Percentiles rank a stretch among this genome's conserved stretches.
phyloP scores from a whole-genome alignment of 92 coral and sea anemone genomes.

The Chrysogorgia sp. region DNA sequence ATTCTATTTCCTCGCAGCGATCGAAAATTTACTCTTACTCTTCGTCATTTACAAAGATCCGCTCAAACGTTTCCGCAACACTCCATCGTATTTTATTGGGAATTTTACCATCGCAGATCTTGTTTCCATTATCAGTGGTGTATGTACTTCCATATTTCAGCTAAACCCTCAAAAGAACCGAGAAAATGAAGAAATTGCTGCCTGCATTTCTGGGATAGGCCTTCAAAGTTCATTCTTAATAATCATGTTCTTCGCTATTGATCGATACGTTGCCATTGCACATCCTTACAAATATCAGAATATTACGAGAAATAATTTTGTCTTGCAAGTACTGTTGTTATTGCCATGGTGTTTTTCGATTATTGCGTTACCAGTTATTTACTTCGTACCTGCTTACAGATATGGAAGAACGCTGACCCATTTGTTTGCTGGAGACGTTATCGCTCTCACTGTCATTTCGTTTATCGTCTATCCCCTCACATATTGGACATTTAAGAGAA shows the following conservation, averaged over 20 bases:
- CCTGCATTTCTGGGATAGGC: neutral
- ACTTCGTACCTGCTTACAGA: neutral
- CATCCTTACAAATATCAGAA: conserved; percentile 12
- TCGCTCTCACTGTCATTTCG: neutral
- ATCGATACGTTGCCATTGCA: conserved; percentile 10
- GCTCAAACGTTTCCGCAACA: neutral
- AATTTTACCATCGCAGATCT: conserved; percentile 1
- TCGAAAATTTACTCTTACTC: neutral
- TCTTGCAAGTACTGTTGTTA: neutral
- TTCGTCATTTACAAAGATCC: conserved; percentile 6
- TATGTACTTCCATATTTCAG: neutral
- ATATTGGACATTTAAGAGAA: neutral
- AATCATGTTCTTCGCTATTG: conserved; percentile 8
- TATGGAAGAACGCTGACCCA: neutral
- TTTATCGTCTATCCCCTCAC: conserved; percentile 9
- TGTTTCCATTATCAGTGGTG: neutral
- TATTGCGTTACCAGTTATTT: conserved; percentile 2
- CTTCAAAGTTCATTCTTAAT: neutral
- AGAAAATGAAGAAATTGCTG: neutral
- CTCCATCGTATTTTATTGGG: neutral
- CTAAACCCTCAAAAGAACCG: neutral
- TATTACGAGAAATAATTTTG: neutral
- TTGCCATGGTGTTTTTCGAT: conserved; percentile 12
- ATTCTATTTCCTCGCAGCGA: neutral
- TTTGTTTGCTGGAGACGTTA: conserved; percentile 12